Evolutionary conservation across 1,140 invertebrate genomes (phyloP).

Genomic region (Idris sp.): DNA sequence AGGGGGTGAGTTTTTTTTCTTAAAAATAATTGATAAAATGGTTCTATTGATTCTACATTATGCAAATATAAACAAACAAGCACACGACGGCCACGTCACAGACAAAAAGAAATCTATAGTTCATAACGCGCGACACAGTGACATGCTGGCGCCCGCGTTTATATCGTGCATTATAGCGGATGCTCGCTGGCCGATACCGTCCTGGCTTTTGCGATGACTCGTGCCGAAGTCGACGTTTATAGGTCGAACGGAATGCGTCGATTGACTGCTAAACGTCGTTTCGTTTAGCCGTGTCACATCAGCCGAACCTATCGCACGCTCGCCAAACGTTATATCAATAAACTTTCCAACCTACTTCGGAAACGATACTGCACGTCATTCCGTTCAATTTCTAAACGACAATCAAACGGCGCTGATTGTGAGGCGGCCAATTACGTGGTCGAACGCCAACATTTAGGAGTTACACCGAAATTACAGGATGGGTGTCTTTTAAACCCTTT

Average conservation of each 20-base stretch:
- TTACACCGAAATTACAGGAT: no score
- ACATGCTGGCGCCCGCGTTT: constrained; percentile 71
- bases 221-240: constrained; percentile 68
- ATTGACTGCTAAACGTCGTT: constrained; percentile 61
- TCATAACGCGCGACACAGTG: constrained; percentile 66
- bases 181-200: constrained; percentile 45
- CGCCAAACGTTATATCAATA: constrained; percentile 50
- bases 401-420: constrained; percentile 33
- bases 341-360: constrained; percentile 59
- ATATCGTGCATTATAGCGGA: constrained; percentile 66
- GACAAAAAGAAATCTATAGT: constrained; percentile 72
- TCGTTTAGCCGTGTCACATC: constrained; percentile 36
- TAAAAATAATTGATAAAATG: no score
- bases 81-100: constrained; percentile 74
- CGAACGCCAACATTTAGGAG: no score
- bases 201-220: constrained; percentile 45
- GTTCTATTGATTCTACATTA: no score
- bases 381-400: constrained; percentile 39
- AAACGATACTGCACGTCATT: constrained; percentile 22
- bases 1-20: no score
- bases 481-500: background rate
- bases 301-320: constrained; percentile 37
- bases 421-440: constrained; percentile 41
- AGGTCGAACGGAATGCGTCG: constrained; percentile 63
- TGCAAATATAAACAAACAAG: constrained; percentile 76